Percentiles rank a stretch among this genome's conserved stretches.
Conservation (phyloP, 2,888 invertebrate genomes). For the Thysanoteuthis rhombus region DNA sequence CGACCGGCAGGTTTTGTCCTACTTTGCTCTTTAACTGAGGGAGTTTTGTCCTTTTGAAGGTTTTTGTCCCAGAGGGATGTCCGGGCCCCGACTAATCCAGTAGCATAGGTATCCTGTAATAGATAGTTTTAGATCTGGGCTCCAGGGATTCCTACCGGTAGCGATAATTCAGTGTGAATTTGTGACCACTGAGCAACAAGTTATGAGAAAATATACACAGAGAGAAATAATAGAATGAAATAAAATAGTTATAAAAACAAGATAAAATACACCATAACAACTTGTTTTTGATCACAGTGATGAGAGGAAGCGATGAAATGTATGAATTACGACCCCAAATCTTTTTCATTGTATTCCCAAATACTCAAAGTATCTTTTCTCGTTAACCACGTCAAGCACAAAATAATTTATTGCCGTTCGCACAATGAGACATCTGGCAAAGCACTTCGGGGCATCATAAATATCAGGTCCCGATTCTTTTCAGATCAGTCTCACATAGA, state of each 20-base stretch:
- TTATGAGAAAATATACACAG: neutral
- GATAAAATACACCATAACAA: neutral
- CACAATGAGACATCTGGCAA: constrained; percentile 12
- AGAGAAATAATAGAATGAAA: neutral
- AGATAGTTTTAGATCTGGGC: neutral
- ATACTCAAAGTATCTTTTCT: neutral
- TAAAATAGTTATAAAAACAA: neutral
- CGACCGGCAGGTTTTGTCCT: no score
- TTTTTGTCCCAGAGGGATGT: no score
- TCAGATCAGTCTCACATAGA: neutral
- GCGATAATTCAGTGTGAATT: neutral
- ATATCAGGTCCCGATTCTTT: neutral
- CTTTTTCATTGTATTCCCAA: neutral
- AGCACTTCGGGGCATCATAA: neutral
- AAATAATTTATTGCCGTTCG: neutral
- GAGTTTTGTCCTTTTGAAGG: no score
- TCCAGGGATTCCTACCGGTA: neutral
- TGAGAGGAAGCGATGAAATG: neutral
- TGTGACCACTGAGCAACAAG: neutral
- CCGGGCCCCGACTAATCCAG: no score
- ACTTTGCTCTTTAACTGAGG: no score
- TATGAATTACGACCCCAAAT: neutral
- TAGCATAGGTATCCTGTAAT: neutral
- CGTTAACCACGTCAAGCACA: neutral
- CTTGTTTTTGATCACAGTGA: neutral